Percentiles rank a stretch among this genome's conserved stretches.
These are phyloP conservation scores for Formicarius rufipectus DNA, from an alignment of 2,113 vertebrate genomes.

Conservation along the genomic window DNA sequence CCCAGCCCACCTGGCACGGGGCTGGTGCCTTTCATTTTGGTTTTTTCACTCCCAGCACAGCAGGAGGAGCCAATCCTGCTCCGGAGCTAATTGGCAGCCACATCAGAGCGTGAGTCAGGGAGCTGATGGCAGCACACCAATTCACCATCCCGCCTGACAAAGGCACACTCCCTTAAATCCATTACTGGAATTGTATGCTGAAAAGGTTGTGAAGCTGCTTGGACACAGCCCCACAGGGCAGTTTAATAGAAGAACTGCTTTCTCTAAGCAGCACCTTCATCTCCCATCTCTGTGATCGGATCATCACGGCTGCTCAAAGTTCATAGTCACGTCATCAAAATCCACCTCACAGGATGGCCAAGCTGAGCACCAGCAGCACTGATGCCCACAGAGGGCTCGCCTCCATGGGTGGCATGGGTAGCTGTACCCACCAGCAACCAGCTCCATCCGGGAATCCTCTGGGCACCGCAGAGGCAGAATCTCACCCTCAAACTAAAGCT, in stretches of 20 bases:
- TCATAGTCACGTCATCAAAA: rapidly evolving
- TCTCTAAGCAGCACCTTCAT: not conserved
- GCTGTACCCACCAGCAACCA: not conserved
- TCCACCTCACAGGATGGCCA: not conserved
- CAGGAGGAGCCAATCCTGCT: rapidly evolving
- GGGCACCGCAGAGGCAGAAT: not conserved
- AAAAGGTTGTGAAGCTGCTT: conserved; percentile 3
- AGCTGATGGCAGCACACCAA: not conserved
- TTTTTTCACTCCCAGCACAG: not conserved
- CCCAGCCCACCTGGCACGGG: rapidly evolving
- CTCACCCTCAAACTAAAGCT: not conserved
- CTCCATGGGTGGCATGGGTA: rapidly evolving
- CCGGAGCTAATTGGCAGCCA: not conserved
- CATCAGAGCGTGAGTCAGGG: not conserved
- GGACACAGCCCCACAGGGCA: not conserved
- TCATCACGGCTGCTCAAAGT: not conserved
- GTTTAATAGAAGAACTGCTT: not conserved
- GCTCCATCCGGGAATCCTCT: not conserved
- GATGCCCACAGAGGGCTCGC: not conserved
- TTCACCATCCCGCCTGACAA: not conserved
- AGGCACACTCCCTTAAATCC: not conserved
- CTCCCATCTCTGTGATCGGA: not conserved
- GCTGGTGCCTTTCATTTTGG: not conserved
- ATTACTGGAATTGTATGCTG: not conserved
- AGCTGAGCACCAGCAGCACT: rapidly evolving